Evolutionary conservation across 2,797 vertebrate genomes (phyloP).

Genomic region (Percopsis omiscomaycus): DNA sequence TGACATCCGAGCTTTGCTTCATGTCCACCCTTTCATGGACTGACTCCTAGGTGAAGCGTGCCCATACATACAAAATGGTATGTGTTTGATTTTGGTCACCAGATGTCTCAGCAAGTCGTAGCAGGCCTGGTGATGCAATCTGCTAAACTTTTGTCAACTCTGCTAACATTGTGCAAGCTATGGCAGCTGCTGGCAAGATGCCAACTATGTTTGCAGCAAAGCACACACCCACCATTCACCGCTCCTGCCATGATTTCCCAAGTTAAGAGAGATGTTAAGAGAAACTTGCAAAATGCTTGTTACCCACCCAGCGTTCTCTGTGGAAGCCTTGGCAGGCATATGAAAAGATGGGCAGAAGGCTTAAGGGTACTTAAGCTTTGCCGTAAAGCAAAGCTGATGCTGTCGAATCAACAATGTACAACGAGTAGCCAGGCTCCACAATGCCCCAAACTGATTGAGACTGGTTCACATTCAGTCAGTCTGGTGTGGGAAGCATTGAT

Average conservation of each 20-base stretch:
- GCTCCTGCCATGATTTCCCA: conserved; percentile 9
- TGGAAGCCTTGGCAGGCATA: background rate
- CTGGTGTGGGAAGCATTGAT: conserved; percentile 17
- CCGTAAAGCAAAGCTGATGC: conserved; percentile 6
- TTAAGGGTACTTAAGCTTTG: conserved; percentile 6
- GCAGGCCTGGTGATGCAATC: conserved; percentile 21
- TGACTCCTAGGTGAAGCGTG: background rate
- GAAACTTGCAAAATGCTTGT: too few species aligned
- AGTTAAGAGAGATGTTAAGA: background rate
- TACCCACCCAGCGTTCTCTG: too few species aligned
- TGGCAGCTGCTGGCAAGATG: conserved; percentile 28
- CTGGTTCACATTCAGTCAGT: conserved; percentile 4
- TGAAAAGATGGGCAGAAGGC: background rate
- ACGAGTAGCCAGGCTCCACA: background rate
- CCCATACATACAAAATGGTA: background rate
- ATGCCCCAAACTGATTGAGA: conserved; percentile 7
- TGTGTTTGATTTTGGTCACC: conserved; percentile 1
- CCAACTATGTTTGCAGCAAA: conserved; percentile 21
- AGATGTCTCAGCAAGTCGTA: conserved; percentile 32
- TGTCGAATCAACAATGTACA: conserved; percentile 1
- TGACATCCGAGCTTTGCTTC: background rate
- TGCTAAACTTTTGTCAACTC: conserved; percentile 28
- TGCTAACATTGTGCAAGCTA: conserved; percentile 45
- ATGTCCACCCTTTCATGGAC: background rate
- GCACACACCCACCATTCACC: conserved; percentile 30